Percentiles rank a stretch among this genome's conserved stretches.
phyloP scores from a whole-genome alignment of 2,113 vertebrate species.

The Phylloscopus whistleri region DNA sequence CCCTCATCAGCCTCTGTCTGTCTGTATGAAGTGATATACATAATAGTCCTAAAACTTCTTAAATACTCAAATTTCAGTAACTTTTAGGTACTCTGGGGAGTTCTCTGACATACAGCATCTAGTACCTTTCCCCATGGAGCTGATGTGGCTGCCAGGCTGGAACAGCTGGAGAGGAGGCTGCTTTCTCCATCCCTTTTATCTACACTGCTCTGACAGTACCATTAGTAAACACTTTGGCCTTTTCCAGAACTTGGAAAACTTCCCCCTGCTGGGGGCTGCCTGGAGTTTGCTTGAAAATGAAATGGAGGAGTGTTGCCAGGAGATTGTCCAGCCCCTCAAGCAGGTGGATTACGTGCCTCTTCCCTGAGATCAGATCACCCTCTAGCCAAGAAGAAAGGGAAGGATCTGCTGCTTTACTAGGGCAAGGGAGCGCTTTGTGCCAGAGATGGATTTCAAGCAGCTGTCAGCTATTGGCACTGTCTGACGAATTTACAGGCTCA shows the following conservation, averaged over 20 bases:
- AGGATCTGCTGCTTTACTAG: not conserved
- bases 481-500: not conserved
- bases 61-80: not conserved
- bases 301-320: not conserved
- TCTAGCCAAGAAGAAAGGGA: not conserved
- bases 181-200: not conserved
- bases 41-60: not conserved
- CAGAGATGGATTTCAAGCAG: not conserved
- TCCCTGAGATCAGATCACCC: not conserved
- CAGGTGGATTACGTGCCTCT: not conserved
- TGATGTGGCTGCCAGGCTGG: not conserved
- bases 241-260: not conserved
- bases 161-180: not conserved
- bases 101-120: not conserved
- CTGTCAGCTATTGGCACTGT: not conserved
- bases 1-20: not conserved
- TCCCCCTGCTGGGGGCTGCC: not conserved
- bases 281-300: not conserved
- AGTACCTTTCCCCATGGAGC: not conserved
- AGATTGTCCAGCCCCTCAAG: not conserved
- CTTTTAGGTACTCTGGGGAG: not conserved
- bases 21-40: accelerated
- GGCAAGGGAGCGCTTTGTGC: not conserved
- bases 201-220: not conserved
- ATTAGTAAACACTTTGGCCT: not conserved